Base-by-base conservation (phyloP, 2,888 invertebrate species). In the Volucella bombylans region DNA sequence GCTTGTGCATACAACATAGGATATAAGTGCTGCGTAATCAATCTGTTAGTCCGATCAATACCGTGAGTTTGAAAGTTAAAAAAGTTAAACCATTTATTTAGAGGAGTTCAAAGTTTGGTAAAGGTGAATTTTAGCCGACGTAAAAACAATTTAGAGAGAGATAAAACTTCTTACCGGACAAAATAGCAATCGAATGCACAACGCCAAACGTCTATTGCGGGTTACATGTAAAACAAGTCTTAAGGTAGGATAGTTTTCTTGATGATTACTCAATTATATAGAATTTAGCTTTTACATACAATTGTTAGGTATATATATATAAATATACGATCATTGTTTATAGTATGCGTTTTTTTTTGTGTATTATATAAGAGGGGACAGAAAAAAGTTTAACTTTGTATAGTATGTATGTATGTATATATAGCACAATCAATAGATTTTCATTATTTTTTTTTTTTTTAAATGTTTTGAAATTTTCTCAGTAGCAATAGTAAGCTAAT, bases 361-460 rank as follows among this genome's bases (percentile, higher is more conserved):
- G 11, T 73, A 31, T 31, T 31, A 31, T 31, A 49, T 74, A 67
- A 76, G 62, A 62, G 59, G 67, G 64, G 59, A 10, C 47, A 43
- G 52, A 41, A 50, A 52, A 59, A 31, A 45, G 47, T 62, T 74
- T 49, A 43, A 31, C 18, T 57, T 43, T 61, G 38, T 67, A 67
- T 68, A 64, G 65, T 68, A 54, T 65, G 64, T 81, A 54, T 65
- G 64, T 81, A 68, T 55, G 55, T 65, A 72, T 76, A 54, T 83
- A 72, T 73, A 86, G 76, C 81, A 77, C 81, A 86, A 81, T 77
- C 81, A 85, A 77, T 77, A 77, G 52, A 45, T 76, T 67, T 55
- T 57, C 62, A 54, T 57, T 71, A 12, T 18, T 55, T 54, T 39
- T 62, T 62, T 68, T 2, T 6, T 31, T 31, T 31, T 31, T 31